These are phyloP conservation scores for Echeneis naucrates DNA, from an alignment of 2,797 vertebrate species.

Conservation along the genomic window DNA sequence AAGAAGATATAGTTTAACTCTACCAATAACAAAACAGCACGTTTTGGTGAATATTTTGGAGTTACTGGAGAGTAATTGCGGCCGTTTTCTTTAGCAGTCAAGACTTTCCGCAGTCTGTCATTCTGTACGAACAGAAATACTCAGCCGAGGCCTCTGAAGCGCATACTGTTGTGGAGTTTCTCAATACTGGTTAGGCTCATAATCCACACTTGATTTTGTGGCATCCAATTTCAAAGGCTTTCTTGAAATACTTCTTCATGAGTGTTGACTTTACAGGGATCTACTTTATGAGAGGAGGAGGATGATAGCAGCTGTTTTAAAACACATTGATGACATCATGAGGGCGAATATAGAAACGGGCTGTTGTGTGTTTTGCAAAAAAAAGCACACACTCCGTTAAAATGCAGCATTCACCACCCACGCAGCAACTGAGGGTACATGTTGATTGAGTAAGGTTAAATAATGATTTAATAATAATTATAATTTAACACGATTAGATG, in stretches of 20 bases:
- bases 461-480: too few relatives aligned
- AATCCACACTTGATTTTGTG: slow-evolving; percentile 55
- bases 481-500: too few relatives aligned
- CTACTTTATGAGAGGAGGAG: slow-evolving; percentile 25
- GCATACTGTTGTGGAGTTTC: slow-evolving; percentile 15
- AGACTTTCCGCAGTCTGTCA: slow-evolving; percentile 20
- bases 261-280: slow-evolving; percentile 24
- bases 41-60: neutral
- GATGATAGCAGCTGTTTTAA: slow-evolving; percentile 46
- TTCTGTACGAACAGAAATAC: slow-evolving; percentile 18
- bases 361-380: slow-evolving; percentile 20
- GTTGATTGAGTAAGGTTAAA: neutral
- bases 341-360: slow-evolving; percentile 36
- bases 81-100: neutral
- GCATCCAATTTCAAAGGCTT: slow-evolving; percentile 56
- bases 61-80: slow-evolving; percentile 13
- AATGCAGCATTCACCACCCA: slow-evolving; percentile 12
- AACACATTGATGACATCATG: slow-evolving; percentile 52
- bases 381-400: slow-evolving; percentile 26
- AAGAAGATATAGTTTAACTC: slow-evolving; percentile 34
- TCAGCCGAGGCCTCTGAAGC: slow-evolving; percentile 14
- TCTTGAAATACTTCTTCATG: slow-evolving; percentile 61
- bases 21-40: slow-evolving; percentile 34
- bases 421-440: neutral
- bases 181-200: slow-evolving; percentile 27